Evolutionary conservation across 2,888 invertebrate species (phyloP), one percentile per base, ranked within the genome.

Genomic region (Lucinisca nassula): DNA sequence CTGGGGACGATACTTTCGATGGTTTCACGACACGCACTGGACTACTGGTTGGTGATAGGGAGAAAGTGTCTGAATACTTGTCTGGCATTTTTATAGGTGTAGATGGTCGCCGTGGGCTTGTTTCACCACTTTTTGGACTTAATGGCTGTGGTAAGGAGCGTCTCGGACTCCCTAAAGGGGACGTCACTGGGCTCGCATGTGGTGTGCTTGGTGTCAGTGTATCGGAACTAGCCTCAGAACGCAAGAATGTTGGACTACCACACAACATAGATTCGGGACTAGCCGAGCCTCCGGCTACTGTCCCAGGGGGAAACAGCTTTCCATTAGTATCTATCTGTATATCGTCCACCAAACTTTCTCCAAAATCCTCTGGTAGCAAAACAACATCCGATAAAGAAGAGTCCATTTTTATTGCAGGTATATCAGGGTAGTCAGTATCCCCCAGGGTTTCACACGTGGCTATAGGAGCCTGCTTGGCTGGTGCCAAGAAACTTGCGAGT

Each of bases 401-500:
- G 80, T 93, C 92, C 73, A 92, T 94, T 78, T 90, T 93, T 79
- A 95, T 95, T 86, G 93, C 89, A 51, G 94, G 94, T 35, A 94
- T 91, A 61, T 91, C 92, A 30, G 87, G 84, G 17, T 76, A 77
- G 37, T 93, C 93, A 0, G 91, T 89, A 35, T 96, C 96, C 75
- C 94, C 93, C 24, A 96, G 91, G 0, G 96, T 96, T 83, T 96
- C 96, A 85, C 95, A 96, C 0, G 95, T 95, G 0, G 96, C 96
- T 6, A 96, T 96, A n/a, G 96, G 96, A 32, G 96, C 96, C 58
- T 95, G 92, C 82, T 95, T 95, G 10, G 94, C 93, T 14, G 95
- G 92, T 30, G 84, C 86, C 61, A 94, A 83, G 81, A 91, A 95
- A 74, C 87, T 88, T 38, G 89, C 89, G 49, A 94, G 85, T 72